Base-by-base conservation (phyloP, 2,797 vertebrate genomes). In the Apogon talboti region DNA sequence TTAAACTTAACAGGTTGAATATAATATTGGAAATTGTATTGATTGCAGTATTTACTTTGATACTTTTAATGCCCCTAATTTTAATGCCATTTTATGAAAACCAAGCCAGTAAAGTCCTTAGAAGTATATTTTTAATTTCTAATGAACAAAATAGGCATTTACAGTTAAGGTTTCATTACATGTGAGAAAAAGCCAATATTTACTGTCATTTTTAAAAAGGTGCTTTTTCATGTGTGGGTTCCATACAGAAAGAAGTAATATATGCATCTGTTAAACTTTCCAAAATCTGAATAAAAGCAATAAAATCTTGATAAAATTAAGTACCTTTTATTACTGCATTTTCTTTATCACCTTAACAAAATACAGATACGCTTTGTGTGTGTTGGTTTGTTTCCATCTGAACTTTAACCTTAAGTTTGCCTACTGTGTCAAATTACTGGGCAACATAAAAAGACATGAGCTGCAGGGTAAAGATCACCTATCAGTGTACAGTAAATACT, bases 311-410 rank as follows among this genome's bases (percentile, higher is more conserved):
- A 24, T 2, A 24, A 24, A 5, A 33, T 1, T 41, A 57, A 19
- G 33, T 7, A 40, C 6, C 21, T 65, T 50, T 33, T 19, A 19
- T 50, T 42, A 19, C 45, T 58, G 35, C 16, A 50, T 15, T 8
- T 56, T 50, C 48, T 51, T 53, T 51, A 46, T 46, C 52, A 42
- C 35, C 11, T 33, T 66, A 64, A 72, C 84, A 57, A 71, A 72
- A 76, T 30, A 43, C 13, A 60, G 19, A 52, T 56, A 59, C 33
- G 35, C 11, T 3, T 8, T 15, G 38, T 1, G n/a, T 52, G 44
- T 51, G 37, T 16, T 67, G 55, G 4, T 78, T 14, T 42, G 14
- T 45, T 49, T 46, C 40, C 6, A 43, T 28, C 16, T 54, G 18
- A 49, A 51, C 30, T 24, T 24, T 33, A 33, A 33, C 30, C 30